Base-by-base conservation (phyloP, 2,113 vertebrate genomes). In the Ammodytes dubius region DNA sequence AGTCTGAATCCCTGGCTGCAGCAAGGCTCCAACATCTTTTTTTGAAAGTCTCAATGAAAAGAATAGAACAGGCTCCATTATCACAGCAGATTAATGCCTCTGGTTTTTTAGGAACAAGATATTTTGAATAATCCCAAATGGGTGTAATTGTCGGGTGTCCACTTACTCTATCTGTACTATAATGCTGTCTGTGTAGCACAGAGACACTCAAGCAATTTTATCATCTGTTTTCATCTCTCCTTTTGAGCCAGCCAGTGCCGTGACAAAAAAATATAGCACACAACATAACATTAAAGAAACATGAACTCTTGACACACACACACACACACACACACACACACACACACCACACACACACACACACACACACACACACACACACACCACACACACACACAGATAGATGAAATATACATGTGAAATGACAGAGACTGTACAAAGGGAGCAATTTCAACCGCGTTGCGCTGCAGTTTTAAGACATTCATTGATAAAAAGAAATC, bases 351-450 rank as follows among this genome's bases (percentile, higher is more conserved):
- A 27, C 27, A 27, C 27, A 27, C 27, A 27, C 27, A 27, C 27
- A 27, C 27, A 27, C 27, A 27, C 27, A 27, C 27, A 27, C 27
- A 27, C 27, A 27, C 27, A 27, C 27, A 66, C 64, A 43, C 42
- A 70, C 57, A 71, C 37, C 17, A 45, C 43, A 65, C 27, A 45
- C 37, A 39, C 45, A 3, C 4, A 56, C 10, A 47, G 17, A 53
- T 71, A 37, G 8, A 71, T 68, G 63, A 85, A 82, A 80, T 69
- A 80, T 57, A 43, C 50, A 86, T 64, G 43, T n/a, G 83, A 59
- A 17, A 39, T 27, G 39, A 50, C 45, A 42, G 14, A 46, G 43
- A 4, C 5, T 35, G 35, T 27, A n/a, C 54, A 39, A 39, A n/a
- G n/a, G 27, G n/a, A 64, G 42, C 13, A 2, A 40, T 63, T 84